Conservation (phyloP, 92 coral and sea anemone species). For the Siderastrea siderea region DNA sequence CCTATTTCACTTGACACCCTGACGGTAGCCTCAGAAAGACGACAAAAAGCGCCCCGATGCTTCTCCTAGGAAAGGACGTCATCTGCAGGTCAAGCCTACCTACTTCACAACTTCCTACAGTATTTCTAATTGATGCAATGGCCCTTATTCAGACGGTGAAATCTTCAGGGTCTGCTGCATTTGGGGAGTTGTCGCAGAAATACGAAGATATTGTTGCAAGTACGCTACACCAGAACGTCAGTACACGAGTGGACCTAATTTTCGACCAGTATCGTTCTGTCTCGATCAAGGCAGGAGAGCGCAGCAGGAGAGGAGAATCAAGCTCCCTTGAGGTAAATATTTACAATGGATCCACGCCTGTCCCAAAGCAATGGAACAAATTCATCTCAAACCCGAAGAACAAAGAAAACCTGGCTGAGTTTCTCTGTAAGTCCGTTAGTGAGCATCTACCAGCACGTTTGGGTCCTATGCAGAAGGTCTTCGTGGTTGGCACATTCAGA, state of each 20-base stretch:
- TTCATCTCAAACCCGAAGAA: conserved; percentile 68
- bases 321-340: conserved; percentile 58
- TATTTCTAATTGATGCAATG: no score
- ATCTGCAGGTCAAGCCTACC: no score
- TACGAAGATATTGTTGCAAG: conserved; percentile 44
- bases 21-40: conserved; percentile 15
- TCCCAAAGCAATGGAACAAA: conserved; percentile 73
- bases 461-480: conserved; percentile 50
- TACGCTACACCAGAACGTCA: conserved; percentile 11
- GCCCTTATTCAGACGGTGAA: conserved; percentile 49
- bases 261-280: conserved; percentile 53
- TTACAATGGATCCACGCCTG: conserved; percentile 51
- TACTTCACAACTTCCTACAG: no score
- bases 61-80: not conserved
- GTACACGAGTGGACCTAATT: conserved; percentile 47
- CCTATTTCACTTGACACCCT: conserved; percentile 11
- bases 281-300: conserved; percentile 71
- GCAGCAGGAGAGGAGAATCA: conserved; percentile 47
- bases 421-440: conserved; percentile 56
- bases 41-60: conserved; percentile 61
- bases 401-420: conserved; percentile 63
- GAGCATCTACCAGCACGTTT: conserved; percentile 33
- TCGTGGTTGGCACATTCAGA: conserved; percentile 72
- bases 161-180: conserved; percentile 57
- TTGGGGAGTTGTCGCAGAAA: conserved; percentile 59